These are phyloP conservation scores for Scaptodrosophila lebanonensis DNA, from an alignment of 1,140 invertebrate species.

Conservation along the genomic window DNA sequence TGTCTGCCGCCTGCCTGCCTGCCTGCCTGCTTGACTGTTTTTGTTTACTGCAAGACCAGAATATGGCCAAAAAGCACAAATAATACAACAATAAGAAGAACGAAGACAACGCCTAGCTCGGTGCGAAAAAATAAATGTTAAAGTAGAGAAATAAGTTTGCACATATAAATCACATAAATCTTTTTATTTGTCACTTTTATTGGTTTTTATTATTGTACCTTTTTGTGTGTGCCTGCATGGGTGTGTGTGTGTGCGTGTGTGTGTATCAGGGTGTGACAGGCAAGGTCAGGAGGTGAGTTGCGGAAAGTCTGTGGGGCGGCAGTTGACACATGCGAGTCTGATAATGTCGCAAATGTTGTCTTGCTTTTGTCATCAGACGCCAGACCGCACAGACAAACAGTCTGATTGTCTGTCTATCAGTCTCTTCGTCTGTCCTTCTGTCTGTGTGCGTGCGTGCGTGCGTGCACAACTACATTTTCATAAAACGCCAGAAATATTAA, in stretches of 20 bases:
- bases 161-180: slow-evolving; percentile 64
- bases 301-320: slow-evolving; percentile 18
- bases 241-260: not conserved
- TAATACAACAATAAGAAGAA: slow-evolving; percentile 18
- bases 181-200: slow-evolving; percentile 75
- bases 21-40: no score
- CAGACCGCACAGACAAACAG: slow-evolving; percentile 18
- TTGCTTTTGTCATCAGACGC: slow-evolving; percentile 34
- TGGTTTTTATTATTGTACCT: slow-evolving; percentile 74
- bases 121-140: slow-evolving; percentile 22
- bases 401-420: slow-evolving; percentile 35
- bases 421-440: not conserved
- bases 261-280: not conserved
- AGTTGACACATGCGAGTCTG: slow-evolving; percentile 67
- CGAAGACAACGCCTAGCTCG: not conserved
- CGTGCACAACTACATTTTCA: slow-evolving; percentile 60
- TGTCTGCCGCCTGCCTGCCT: no score
- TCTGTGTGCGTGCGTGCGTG: slow-evolving; percentile 10
- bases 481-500: slow-evolving; percentile 66
- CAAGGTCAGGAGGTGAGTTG: not conserved
- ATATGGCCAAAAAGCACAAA: slow-evolving; percentile 16
- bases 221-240: slow-evolving; percentile 24
- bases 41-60: no score
- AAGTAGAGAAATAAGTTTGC: slow-evolving; percentile 40
- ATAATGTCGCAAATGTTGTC: slow-evolving; percentile 55